Base-by-base conservation (phyloP, 2,797 vertebrate species). In the Choloepus didactylus region DNA sequence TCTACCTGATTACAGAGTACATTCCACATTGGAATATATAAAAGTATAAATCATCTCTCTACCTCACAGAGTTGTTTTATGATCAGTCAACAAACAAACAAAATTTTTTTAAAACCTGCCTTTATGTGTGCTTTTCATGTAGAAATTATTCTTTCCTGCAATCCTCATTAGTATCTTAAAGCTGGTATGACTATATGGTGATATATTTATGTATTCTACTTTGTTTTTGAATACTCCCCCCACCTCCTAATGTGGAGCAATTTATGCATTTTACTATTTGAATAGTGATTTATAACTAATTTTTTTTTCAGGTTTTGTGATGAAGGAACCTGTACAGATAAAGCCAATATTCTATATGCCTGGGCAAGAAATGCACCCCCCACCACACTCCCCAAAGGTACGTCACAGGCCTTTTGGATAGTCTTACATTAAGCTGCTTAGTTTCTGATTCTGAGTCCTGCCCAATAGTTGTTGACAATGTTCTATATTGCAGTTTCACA, bases 361-460 rank as follows among this genome's bases (percentile, higher is more conserved):
- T 99, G 99, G 99, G 99, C 99, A 94, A 99, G 99, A 89, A 99
- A 99, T 64, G 99, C 99, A 80, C 99, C 99, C 5, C 99, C 99
- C 0, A 99, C 99, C 38, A 99, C 98, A 96, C 98, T 99, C 85
- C 99, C 99, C 23, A 99, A 99, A 99, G 99, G 99, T 99, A 98
- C n/a, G 3, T 62, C 19, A 46, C 8, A 79, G 15, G 4, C 69
- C 16, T 73, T 59, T 81, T 80, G 19, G 11, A 29, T 5, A 0
- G 0, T 88, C 87, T 93, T 56, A 16, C 27, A 3, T 79, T 73
- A 7, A 54, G 5, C 16, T 9, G 29, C 46, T 35, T 72, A 21
- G 60, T 72, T 75, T 95, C 83, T 29, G 72, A 0, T 75, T 95
- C 83, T 29, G 72, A 0, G 35, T 85, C 60, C 23, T 76, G 93